Percentiles rank a stretch among this genome's conserved stretches.
phyloP scores from a whole-genome alignment of 2,888 invertebrate genomes.

The Microplitis manilae region DNA sequence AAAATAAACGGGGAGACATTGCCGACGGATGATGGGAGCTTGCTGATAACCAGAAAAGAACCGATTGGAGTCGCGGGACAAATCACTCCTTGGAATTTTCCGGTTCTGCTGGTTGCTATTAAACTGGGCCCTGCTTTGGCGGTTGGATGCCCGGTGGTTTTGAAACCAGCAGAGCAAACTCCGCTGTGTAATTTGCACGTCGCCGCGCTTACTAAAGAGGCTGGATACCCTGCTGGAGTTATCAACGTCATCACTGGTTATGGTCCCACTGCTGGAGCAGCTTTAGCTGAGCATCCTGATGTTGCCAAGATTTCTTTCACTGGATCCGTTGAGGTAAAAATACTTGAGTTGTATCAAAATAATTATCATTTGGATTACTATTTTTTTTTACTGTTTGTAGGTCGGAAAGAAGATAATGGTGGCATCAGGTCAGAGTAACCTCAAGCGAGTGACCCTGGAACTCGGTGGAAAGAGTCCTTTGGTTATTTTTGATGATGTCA shows the following conservation, averaged over 20 bases:
- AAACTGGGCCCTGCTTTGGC: conserved; percentile 79
- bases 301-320: conserved; percentile 75
- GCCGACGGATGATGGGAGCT: conserved; percentile 73
- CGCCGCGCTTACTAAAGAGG: conserved; percentile 74
- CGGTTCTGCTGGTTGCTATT: conserved; percentile 83
- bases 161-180: conserved; percentile 79
- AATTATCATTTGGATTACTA: background rate
- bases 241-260: conserved; percentile 74
- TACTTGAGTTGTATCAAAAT: background rate
- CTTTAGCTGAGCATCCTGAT: conserved; percentile 72
- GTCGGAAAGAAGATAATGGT: conserved; percentile 69
- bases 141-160: conserved; percentile 81
- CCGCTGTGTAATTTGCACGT: conserved; percentile 75
- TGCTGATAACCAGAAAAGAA: conserved; percentile 79
- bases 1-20: conserved; percentile 74
- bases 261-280: conserved; percentile 74
- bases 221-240: conserved; percentile 75
- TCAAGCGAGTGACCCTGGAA: conserved; percentile 88
- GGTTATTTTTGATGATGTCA: conserved; percentile 86
- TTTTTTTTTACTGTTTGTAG: conserved; percentile 42
- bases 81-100: conserved; percentile 88
- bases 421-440: conserved; percentile 82
- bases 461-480: conserved; percentile 93
- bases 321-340: conserved; percentile 73
- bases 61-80: conserved; percentile 84